A percentile compares a stretch with the other conserved stretches of the same genome.
Conservation (phyloP, 2,888 invertebrate species). For the Gibbula magus region DNA sequence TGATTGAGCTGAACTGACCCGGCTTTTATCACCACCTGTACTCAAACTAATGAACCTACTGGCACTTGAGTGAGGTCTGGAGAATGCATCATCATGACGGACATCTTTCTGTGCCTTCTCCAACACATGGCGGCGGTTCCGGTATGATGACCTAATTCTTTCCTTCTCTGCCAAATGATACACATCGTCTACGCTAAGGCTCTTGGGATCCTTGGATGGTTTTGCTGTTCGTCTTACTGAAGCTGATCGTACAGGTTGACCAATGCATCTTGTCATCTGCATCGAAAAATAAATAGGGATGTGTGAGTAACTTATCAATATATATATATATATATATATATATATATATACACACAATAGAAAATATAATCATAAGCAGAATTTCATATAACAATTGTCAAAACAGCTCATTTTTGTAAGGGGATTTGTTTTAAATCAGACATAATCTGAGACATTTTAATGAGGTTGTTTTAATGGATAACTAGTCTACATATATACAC, state of each 20-base stretch:
- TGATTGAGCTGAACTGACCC: constrained; percentile 2
- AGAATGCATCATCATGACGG: background rate
- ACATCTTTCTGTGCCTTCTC: constrained; percentile 5
- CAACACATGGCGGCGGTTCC: constrained; percentile 13
- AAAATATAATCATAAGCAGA: no score
- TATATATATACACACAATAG: no score
- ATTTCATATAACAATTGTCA: no score
- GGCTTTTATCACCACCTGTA: background rate
- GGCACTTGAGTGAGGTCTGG: constrained; percentile 2
- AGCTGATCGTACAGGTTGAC: background rate
- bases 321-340: no score
- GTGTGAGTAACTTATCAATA: no score
- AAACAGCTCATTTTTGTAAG: no score
- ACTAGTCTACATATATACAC: no score
- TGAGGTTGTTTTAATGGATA: no score
- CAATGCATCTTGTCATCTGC: background rate
- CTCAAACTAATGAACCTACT: background rate
- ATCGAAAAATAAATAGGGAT: no score
- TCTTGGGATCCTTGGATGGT: background rate
- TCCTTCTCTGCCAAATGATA: background rate
- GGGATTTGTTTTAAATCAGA: no score
- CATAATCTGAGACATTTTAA: no score
- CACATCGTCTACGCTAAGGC: constrained; percentile 1
- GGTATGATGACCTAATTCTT: constrained; percentile 4
- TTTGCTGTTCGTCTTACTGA: background rate